Base-by-base conservation (phyloP, 2,113 vertebrate species). In the Solenodon paradoxus region DNA sequence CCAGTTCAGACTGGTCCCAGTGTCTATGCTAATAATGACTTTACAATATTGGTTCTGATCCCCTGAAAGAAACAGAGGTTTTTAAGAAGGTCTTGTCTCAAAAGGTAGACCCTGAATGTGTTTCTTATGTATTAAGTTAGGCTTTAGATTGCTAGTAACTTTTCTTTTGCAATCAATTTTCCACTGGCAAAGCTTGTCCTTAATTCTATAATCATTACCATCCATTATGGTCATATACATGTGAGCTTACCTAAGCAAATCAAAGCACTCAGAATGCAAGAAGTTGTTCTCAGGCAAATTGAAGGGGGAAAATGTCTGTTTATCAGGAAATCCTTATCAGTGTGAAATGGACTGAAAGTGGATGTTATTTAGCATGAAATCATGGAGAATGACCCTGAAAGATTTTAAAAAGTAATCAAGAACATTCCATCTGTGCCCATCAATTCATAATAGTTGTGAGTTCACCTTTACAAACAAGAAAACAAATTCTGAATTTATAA, bases 291-390 rank as follows among this genome's bases (percentile, higher is more conserved):
- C 78, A 96, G 90, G 45, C 96, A 95, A 87, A 84, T 4, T 80
- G 89, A 75, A 97, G 83, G 53, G 82, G 40, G 87, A 97, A 97
- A 97, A 97, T 97, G 87, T 96, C 45, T 98, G 88, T 97, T 97
- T 97, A 95, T 86, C 84, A 97, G 75, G 78, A 97, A 96, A 84
- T 68, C 13, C 97, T 97, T 97, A 96, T 96, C 90, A 64, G 53
- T 95, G 97, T 97, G 97, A 98, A 98, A 98, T 96, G 95, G 85
- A 93, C 97, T 96, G 94, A 97, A 97, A 98, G 94, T 92, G 88
- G 53, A 81, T 97, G 88, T 96, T 96, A 98, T 97, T 97, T 97
- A 97, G 95, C 97, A 97, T 98, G 96, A 98, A 98, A 97, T 97
- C 95, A 97, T 80, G 94, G 92, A 97, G 96, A 98, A 97, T 96